Base-by-base conservation (phyloP, 1,140 invertebrate genomes). In the Halictus rubicundus region DNA sequence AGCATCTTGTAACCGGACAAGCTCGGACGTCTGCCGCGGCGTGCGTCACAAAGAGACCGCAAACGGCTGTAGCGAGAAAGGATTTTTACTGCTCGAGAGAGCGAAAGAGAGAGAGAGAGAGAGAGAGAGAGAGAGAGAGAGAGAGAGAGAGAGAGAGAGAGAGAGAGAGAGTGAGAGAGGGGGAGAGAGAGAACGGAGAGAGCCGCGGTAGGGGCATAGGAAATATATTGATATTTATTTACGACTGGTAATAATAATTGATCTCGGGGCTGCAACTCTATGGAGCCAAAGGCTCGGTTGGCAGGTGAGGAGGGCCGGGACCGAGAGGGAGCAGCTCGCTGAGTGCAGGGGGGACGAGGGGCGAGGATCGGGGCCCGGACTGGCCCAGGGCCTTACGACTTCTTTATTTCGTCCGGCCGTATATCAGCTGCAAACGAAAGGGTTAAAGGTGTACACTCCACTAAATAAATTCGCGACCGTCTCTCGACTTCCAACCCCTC, bases 211-310 rank as follows among this genome's bases (percentile, higher is more conserved):
- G 82, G 52, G 76, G 66, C 59, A 81, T 66, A 83, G 81, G 63
- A 78, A 83, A 86, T 82, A 81, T 82, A 88, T 83, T 85, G 87
- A 88, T 87, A 88, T 88, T 87, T 88, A 89, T 89, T 89, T 88
- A 88, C 74, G 87, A 89, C 81, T 81, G 87, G 86, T 87, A 89
- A 87, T 88, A 89, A 88, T 89, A 89, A 89, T 88, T 88, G 88
- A 86, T 89, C 88, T 81, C 57, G 64, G 65, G 12, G 57, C 80
- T 84, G 87, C 76, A 78, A 84, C 74, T 84, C 79, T 81, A 77
- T 73, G 77, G 83, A 49, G 39, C 52, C 23, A 27, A 66, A 75
- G 65, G 69, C 66, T n/a, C 25, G 42, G 14, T 42, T 8, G 19
- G 42, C 14, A 10, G 37, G 39, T 37, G 60, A 12, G 46, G 57